Evolutionary conservation across 2,888 invertebrate species (phyloP).

Genomic region (Epirrhoe tristata): DNA sequence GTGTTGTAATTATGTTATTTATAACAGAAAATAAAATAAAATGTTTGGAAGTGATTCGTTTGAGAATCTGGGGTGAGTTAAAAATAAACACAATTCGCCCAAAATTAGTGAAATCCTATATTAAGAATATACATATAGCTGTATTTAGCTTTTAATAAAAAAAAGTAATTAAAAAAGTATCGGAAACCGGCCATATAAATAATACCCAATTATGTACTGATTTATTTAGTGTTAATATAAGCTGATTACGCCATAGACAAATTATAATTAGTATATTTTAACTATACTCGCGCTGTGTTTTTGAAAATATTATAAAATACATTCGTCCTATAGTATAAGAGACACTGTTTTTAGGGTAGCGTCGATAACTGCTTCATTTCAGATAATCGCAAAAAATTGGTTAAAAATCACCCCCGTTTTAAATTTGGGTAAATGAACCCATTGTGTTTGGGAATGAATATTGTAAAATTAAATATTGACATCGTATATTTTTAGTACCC

Average conservation of each 20-base stretch:
- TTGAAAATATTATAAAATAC: slow-evolving; percentile 60
- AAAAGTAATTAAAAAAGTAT: slow-evolving; percentile 54
- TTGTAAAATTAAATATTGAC: too few relatives aligned
- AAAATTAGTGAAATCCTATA: slow-evolving; percentile 30
- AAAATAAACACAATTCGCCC: slow-evolving; percentile 16
- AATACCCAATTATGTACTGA: slow-evolving; percentile 67
- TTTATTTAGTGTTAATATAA: slow-evolving; percentile 60
- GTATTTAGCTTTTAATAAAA: slow-evolving; percentile 66
- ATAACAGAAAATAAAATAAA: neutral
- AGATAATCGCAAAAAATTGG: neutral
- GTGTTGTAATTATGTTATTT: too few relatives aligned
- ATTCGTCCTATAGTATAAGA: slow-evolving; percentile 10
- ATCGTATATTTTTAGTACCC: neutral
- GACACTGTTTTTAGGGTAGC: neutral
- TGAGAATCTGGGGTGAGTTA: neutral
- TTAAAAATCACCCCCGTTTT: too few relatives aligned
- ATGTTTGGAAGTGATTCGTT: neutral
- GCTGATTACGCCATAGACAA: slow-evolving; percentile 46
- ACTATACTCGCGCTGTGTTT: slow-evolving; percentile 64
- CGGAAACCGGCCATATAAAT: slow-evolving; percentile 80
- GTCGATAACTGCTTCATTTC: neutral
- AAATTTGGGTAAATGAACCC: neutral
- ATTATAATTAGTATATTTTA: slow-evolving; percentile 12
- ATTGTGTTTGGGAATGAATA: neutral
- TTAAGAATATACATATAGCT: slow-evolving; percentile 65